Evolutionary conservation across 2,113 vertebrate species (phyloP).

Genomic region (Rhagologus leucostigma): DNA sequence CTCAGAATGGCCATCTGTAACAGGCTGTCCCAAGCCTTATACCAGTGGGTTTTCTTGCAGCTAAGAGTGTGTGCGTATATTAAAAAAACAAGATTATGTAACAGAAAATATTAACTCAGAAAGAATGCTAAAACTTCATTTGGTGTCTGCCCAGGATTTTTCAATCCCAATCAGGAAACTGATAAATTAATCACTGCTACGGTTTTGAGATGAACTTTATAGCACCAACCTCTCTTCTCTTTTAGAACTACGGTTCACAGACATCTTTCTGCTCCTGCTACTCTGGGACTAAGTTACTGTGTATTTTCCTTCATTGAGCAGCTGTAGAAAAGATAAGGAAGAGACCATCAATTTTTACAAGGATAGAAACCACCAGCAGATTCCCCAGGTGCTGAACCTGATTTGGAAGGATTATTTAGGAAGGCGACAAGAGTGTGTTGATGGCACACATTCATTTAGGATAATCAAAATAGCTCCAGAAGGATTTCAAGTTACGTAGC

Average conservation of each 20-base stretch:
- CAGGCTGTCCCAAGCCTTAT: not conserved
- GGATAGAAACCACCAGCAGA: not conserved
- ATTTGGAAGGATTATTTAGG: not conserved
- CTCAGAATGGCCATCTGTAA: not conserved
- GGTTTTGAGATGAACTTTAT: not conserved
- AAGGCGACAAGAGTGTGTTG: not conserved
- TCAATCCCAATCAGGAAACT: not conserved
- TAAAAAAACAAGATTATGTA: not conserved
- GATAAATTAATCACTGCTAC: not conserved
- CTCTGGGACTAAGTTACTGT: not conserved
- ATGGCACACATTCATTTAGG: not conserved
- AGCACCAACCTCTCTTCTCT: not conserved
- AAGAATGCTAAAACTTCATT: not conserved
- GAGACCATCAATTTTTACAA: not conserved
- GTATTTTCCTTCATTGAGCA: not conserved
- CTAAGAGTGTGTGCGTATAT: not conserved
- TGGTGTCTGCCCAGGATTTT: not conserved
- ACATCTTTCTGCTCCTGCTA: not conserved
- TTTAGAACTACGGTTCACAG: not conserved
- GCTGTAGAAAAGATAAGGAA: not conserved
- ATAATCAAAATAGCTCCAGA: not conserved
- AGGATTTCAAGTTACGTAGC: not conserved
- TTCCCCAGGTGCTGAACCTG: not conserved
- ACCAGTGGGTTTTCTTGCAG: not conserved
- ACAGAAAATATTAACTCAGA: not conserved